phyloP scores from a whole-genome alignment of 1,140 invertebrate species.

The Musca vetustissima region DNA sequence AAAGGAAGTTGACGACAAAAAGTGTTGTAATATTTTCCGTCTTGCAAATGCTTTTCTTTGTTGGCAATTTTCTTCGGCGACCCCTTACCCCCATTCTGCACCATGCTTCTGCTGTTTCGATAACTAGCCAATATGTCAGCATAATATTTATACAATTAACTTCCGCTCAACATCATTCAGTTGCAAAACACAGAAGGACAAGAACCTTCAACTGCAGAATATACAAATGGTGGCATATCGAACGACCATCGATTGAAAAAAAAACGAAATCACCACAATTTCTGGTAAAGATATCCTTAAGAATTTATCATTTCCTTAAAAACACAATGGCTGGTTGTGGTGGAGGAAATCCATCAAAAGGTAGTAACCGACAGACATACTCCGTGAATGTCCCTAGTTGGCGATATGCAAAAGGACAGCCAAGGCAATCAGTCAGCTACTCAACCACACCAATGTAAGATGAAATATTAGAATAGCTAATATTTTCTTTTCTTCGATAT shows the following conservation, averaged over 20 bases:
- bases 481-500: not conserved
- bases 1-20: too few species aligned
- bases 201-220: not conserved
- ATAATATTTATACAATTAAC: constrained; percentile 21
- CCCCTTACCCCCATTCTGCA: not conserved
- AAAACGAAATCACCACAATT: not conserved
- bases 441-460: too few species aligned
- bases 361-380: too few species aligned
- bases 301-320: constrained; percentile 10
- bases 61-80: not conserved
- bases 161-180: constrained; percentile 10
- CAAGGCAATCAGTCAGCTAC: too few species aligned
- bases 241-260: too few species aligned
- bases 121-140: constrained; percentile 8
- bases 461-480: constrained; percentile 2
- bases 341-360: too few species aligned
- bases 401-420: too few species aligned
- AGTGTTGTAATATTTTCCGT: too few species aligned
- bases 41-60: too few species aligned
- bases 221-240: too few species aligned
- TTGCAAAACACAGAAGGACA: constrained; percentile 1
- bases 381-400: too few species aligned
- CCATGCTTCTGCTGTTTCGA: not conserved
- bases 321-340: too few species aligned
- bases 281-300: not conserved